Conservation (phyloP, 1,140 invertebrate genomes). For the Hycleus phaleratus region DNA sequence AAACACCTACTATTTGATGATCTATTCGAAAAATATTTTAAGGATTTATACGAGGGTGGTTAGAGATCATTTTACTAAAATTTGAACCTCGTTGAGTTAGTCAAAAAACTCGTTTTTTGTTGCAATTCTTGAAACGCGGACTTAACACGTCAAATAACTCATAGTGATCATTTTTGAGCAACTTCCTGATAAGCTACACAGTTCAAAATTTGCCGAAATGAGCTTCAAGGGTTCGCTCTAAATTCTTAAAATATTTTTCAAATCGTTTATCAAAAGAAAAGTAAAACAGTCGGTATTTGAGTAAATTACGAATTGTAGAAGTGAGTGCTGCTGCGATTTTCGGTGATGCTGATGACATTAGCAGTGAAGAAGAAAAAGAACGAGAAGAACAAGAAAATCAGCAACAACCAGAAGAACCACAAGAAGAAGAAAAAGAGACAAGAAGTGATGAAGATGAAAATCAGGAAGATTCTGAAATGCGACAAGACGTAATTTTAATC, state of each 20-base stretch:
- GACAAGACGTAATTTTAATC: conserved; percentile 9
- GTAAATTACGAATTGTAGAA: conserved; percentile 12
- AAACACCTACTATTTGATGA: too few species aligned
- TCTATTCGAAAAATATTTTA: too few species aligned
- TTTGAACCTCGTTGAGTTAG: too few species aligned
- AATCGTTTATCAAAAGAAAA: background rate
- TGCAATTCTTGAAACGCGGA: too few species aligned
- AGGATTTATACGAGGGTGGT: too few species aligned
- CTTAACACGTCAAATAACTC: background rate
- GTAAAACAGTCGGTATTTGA: too few species aligned
- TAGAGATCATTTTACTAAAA: too few species aligned
- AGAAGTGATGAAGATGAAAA: conserved; percentile 40
- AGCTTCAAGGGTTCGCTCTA: too few species aligned
- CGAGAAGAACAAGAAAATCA: conserved; percentile 42
- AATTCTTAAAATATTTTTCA: background rate
- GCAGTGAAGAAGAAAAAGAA: conserved; percentile 73
- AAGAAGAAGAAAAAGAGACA: conserved; percentile 49
- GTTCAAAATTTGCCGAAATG: too few species aligned
- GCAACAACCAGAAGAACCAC: conserved; percentile 44
- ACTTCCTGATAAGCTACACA: too few species aligned
- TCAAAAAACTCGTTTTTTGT: too few species aligned
- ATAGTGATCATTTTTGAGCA: too few species aligned
- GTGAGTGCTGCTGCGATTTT: conserved; percentile 78
- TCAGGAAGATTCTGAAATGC: conserved; percentile 28
- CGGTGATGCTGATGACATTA: conserved; percentile 82